phyloP scores from a whole-genome alignment of 2,888 invertebrate genomes.

The Athalia cordata region DNA sequence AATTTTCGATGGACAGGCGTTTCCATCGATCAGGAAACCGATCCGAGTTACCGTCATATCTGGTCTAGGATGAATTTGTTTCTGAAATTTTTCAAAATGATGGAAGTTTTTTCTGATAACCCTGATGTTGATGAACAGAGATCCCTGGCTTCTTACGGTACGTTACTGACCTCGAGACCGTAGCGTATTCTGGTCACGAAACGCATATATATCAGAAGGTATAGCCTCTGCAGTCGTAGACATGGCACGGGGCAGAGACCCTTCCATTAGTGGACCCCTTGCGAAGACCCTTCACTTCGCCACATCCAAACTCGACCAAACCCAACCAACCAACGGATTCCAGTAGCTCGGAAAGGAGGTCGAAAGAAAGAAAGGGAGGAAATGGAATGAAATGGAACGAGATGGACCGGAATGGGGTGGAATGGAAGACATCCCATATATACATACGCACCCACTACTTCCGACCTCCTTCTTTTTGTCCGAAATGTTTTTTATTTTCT shows the following conservation, averaged over 20 bases:
- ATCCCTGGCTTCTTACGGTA: not conserved
- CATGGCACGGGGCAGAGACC: constrained; percentile 48
- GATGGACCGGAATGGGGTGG: constrained; percentile 31
- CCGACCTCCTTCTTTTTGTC: not conserved
- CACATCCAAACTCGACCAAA: constrained; percentile 41
- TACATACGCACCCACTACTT: not conserved
- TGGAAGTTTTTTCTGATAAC: too few relatives aligned
- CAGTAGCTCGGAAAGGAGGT: not conserved
- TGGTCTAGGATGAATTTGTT: too few relatives aligned
- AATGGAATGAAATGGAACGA: constrained; percentile 42
- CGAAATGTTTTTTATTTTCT: not conserved
- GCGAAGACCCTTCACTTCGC: constrained; percentile 50
- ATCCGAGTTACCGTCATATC: too few relatives aligned
- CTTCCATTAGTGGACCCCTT: constrained; percentile 62
- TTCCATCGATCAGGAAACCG: too few relatives aligned
- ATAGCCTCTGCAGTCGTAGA: constrained; percentile 18
- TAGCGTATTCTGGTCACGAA: constrained; percentile 41
- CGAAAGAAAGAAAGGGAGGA: constrained; percentile 39
- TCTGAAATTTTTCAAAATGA: too few relatives aligned
- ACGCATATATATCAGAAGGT: constrained; percentile 30
- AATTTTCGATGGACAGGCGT: constrained; percentile 2
- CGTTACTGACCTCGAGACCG: constrained; percentile 40
- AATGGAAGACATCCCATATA: constrained; percentile 13
- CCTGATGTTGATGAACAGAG: too few relatives aligned
- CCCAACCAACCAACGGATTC: not conserved